Conservation (phyloP, 2,113 vertebrate genomes). For the Platycercus adscitus region DNA sequence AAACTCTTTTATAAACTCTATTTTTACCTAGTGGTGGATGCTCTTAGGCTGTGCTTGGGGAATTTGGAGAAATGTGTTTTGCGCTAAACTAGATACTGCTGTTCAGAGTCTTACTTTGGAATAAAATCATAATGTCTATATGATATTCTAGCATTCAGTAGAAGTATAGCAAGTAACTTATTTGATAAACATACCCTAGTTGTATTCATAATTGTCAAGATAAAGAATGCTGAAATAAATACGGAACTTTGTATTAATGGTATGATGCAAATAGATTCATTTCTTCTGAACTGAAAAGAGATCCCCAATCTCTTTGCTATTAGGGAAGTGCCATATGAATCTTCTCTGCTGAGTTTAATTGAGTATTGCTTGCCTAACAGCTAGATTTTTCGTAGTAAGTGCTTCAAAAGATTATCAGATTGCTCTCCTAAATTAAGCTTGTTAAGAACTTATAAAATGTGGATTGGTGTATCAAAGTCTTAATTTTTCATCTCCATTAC, state of each 20-base stretch:
- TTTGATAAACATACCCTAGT: slow-evolving; percentile 29
- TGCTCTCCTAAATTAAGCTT: slow-evolving; percentile 48
- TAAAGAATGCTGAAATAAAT: slow-evolving; percentile 17
- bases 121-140: background rate
- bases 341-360: background rate
- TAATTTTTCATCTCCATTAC: slow-evolving; percentile 33
- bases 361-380: background rate
- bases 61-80: background rate
- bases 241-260: background rate
- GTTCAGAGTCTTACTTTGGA: background rate
- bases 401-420: slow-evolving; percentile 24
- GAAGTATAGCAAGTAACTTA: slow-evolving; percentile 39
- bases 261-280: slow-evolving; percentile 4
- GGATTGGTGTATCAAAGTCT: background rate
- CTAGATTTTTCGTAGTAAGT: slow-evolving; percentile 40
- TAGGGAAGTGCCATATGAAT: background rate
- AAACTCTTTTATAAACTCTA: background rate
- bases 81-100: background rate
- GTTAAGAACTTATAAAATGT: background rate
- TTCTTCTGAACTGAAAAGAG: slow-evolving; percentile 31
- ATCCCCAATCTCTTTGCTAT: background rate
- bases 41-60: background rate
- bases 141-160: background rate
- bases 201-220: slow-evolving; percentile 17
- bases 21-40: background rate